Conservation (phyloP, 2,797 vertebrate genomes). For the Hemitrygon akajei region DNA sequence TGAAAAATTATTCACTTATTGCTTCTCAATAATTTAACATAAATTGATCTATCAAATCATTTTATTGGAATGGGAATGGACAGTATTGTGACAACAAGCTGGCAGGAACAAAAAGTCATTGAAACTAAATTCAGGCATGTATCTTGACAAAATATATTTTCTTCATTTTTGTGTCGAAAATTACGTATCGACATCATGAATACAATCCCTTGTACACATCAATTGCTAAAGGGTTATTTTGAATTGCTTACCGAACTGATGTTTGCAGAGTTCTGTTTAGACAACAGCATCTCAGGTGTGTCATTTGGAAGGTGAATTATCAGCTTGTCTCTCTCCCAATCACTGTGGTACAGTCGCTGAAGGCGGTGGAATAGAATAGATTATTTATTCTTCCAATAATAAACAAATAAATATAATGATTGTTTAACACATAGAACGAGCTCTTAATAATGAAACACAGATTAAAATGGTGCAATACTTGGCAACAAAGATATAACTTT, state of each 20-base stretch:
- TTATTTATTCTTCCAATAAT: neutral
- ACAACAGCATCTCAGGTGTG: constrained; percentile 30
- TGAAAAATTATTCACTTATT: neutral
- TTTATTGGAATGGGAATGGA: neutral
- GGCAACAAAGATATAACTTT: neutral
- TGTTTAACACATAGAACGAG: neutral
- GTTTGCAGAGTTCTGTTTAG: constrained; percentile 30
- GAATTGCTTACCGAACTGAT: constrained; percentile 33
- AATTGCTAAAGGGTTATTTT: neutral
- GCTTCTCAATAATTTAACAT: neutral
- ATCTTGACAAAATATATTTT: neutral
- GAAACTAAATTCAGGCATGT: too few relatives aligned
- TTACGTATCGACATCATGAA: neutral
- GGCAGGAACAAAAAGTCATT: neutral
- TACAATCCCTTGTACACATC: neutral
- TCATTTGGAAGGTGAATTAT: constrained; percentile 33
- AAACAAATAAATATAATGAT: constrained; percentile 4
- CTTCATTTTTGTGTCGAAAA: too few relatives aligned
- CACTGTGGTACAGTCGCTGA: constrained; percentile 26
- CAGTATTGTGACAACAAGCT: neutral
- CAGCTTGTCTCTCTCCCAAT: constrained; percentile 36
- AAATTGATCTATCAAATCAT: neutral
- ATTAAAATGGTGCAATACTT: neutral
- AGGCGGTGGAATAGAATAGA: neutral
- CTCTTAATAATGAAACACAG: neutral